Conservation (phyloP, 2,797 vertebrate genomes). For the Helostoma temminkii region DNA sequence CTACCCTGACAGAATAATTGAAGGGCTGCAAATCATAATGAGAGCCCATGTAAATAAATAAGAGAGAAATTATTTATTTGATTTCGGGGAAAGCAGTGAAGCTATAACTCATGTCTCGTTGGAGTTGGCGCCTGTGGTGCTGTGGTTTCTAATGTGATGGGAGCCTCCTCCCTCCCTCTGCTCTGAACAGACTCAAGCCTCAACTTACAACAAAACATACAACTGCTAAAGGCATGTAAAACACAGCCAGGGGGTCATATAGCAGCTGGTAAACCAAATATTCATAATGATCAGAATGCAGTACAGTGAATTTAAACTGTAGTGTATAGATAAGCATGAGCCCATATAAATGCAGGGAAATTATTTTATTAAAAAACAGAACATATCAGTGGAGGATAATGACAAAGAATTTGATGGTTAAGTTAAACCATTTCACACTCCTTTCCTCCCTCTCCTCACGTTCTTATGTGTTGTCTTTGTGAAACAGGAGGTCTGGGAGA, state of each 20-base stretch:
- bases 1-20: conserved; percentile 40
- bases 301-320: neutral
- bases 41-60: conserved; percentile 71
- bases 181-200: conserved; percentile 54
- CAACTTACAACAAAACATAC: conserved; percentile 45
- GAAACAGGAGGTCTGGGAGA: conserved; percentile 60
- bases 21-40: conserved; percentile 62
- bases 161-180: conserved; percentile 57
- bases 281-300: neutral
- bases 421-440: conserved; percentile 55
- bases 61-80: conserved; percentile 70
- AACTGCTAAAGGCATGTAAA: conserved; percentile 44
- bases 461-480: conserved; percentile 62
- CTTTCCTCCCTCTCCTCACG: conserved; percentile 50
- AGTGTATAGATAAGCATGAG: conserved; percentile 13
- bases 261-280: conserved; percentile 7
- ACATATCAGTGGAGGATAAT: conserved; percentile 42
- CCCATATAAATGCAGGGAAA: neutral
- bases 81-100: conserved; percentile 70
- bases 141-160: conserved; percentile 67
- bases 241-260: conserved; percentile 10
- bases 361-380: neutral
- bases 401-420: conserved; percentile 41
- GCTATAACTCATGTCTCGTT: conserved; percentile 72
- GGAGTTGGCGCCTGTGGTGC: conserved; percentile 60